These are phyloP conservation scores for Pantelozetes paolii DNA, from an alignment of 2,888 invertebrate species.

Conservation along the genomic window DNA sequence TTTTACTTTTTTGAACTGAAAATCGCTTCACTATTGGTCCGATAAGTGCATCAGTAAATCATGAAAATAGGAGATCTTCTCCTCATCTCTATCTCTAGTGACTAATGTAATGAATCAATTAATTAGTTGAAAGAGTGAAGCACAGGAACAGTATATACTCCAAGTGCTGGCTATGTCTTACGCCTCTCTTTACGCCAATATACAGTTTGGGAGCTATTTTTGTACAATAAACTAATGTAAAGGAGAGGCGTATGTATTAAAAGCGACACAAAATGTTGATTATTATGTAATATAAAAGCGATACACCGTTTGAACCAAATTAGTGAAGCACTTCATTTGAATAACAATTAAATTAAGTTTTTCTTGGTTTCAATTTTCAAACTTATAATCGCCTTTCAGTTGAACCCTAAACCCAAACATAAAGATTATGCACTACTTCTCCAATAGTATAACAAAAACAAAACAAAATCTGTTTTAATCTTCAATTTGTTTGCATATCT, in stretches of 20 bases:
- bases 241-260: neutral
- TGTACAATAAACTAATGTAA: conserved; percentile 29
- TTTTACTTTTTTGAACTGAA: neutral
- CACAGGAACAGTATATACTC: neutral
- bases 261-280: neutral
- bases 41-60: neutral
- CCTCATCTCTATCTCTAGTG: conserved; percentile 6
- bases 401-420: neutral
- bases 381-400: neutral
- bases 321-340: neutral
- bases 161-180: neutral
- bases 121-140: conserved; percentile 24
- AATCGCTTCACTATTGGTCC: conserved; percentile 3
- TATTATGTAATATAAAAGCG: neutral
- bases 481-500: neutral
- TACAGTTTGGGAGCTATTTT: conserved; percentile 29
- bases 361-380: too few species aligned
- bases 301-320: neutral
- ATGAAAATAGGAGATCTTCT: conserved; percentile 13
- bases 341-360: neutral
- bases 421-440: conserved; percentile 23
- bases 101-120: conserved; percentile 35
- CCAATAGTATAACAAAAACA: neutral
- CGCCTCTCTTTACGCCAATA: neutral
- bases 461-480: neutral